phyloP scores from a whole-genome alignment of 2,888 invertebrate species.

The Merodon equestris region DNA sequence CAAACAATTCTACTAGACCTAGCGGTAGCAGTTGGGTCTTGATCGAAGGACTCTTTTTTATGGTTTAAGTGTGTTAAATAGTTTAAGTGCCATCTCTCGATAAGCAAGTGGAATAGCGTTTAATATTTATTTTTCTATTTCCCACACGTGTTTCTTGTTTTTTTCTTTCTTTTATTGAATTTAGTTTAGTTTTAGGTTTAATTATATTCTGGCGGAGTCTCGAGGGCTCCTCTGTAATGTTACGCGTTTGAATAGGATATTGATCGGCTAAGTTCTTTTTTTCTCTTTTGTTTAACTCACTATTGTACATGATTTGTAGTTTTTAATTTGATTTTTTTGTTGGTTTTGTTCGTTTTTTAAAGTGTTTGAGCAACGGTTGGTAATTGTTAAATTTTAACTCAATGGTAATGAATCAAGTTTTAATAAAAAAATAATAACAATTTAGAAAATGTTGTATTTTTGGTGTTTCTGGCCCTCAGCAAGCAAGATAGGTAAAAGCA shows the following conservation, averaged over 20 bases:
- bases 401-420: constrained; percentile 39
- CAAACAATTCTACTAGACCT: no score
- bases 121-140: constrained; percentile 52
- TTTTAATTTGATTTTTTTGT: constrained; percentile 15
- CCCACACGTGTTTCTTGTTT: constrained; percentile 27
- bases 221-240: no score
- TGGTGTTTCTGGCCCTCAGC: no score
- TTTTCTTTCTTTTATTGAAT: constrained; percentile 16
- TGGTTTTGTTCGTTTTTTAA: constrained; percentile 6
- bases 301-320: no score
- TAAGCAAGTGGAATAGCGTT: constrained; percentile 62
- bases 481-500: no score
- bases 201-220: background rate
- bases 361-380: constrained; percentile 22
- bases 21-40: no score
- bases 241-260: background rate
- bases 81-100: constrained; percentile 64
- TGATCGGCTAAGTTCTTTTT: constrained; percentile 9
- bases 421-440: no score
- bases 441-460: no score
- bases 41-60: background rate
- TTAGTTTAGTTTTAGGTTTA: constrained; percentile 40
- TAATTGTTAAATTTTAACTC: constrained; percentile 52
- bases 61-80: constrained; percentile 36
- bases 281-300: no score